Evolutionary conservation across 2,888 invertebrate genomes (phyloP).

Genomic region (Abrostola tripartita): DNA sequence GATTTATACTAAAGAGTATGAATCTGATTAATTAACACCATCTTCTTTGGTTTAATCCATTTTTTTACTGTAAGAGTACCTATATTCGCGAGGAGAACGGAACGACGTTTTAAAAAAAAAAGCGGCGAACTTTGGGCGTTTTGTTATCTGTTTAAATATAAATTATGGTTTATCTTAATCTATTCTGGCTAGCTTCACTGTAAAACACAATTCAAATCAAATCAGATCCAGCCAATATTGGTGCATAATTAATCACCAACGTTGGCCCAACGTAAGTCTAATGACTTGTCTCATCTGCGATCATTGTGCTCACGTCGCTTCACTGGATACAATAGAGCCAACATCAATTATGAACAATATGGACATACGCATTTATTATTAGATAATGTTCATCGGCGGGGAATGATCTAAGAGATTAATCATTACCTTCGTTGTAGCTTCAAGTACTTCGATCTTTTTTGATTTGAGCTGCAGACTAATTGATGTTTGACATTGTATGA

Average conservation of each 20-base stretch:
- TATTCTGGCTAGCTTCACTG: too few species aligned
- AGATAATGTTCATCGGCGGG: constrained; percentile 34
- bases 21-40: too few species aligned
- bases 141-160: too few species aligned
- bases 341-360: constrained; percentile 50
- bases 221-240: constrained; percentile 27
- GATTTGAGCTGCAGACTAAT: too few species aligned
- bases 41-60: too few species aligned
- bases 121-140: too few species aligned
- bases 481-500: too few species aligned
- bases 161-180: too few species aligned
- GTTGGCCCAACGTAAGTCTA: constrained; percentile 30
- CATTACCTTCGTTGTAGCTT: constrained; percentile 12
- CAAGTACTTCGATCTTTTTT: background rate
- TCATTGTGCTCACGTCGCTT: constrained; percentile 42
- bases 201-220: background rate
- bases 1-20: too few species aligned
- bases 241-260: constrained; percentile 39
- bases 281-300: constrained; percentile 39
- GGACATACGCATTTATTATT: constrained; percentile 40
- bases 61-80: too few species aligned
- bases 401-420: constrained; percentile 41
- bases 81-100: too few species aligned
- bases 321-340: constrained; percentile 44
- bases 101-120: too few species aligned